Conservation (phyloP, 2,113 vertebrate species). For the Pristiophorus japonicus region DNA sequence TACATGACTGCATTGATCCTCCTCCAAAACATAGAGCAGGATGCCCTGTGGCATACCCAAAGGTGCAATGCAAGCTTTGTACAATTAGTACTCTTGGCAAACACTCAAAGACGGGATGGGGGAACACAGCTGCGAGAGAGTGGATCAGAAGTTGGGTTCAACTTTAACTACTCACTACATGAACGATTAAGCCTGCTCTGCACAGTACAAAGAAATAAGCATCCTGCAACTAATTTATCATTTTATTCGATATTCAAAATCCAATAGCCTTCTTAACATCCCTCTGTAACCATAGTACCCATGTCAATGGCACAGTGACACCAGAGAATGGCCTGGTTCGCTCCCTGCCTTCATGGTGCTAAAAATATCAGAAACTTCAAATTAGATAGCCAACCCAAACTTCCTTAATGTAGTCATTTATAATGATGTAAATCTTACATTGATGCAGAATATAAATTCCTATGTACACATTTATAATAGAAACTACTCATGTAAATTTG, state of each 20-base stretch:
- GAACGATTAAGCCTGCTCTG: not conserved
- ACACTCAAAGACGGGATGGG: no score
- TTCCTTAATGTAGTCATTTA: not conserved
- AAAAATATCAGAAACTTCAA: not conserved
- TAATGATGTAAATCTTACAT: not conserved
- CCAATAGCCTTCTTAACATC: not conserved
- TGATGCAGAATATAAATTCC: not conserved
- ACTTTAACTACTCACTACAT: not conserved
- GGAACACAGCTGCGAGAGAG: not conserved
- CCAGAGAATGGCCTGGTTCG: not conserved
- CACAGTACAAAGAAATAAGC: not conserved
- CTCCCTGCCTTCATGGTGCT: not conserved
- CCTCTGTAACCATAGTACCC: not conserved
- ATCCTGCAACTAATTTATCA: not conserved
- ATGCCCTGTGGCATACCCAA: not conserved
- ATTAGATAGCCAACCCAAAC: not conserved
- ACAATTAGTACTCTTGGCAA: no score
- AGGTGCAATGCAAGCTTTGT: not conserved
- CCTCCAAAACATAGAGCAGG: not conserved
- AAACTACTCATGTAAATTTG: not conserved
- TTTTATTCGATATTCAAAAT: not conserved
- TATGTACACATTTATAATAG: not conserved
- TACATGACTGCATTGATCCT: not conserved
- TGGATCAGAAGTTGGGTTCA: not conserved
- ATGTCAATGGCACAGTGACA: not conserved